Conservation (phyloP, 2,113 vertebrate species). For the Laterallus jamaicensis region DNA sequence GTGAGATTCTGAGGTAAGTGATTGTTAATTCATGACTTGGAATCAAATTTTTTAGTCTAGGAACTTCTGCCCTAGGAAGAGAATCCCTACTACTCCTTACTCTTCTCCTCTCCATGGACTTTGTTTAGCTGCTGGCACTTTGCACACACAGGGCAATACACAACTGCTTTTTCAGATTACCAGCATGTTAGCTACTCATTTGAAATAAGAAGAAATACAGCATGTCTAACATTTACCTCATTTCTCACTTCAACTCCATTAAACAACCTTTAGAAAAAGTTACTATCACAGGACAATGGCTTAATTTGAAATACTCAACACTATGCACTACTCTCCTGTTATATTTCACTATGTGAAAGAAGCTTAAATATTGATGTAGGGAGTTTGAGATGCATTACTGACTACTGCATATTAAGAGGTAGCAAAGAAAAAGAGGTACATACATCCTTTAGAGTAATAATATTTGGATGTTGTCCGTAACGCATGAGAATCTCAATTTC, state of each 20-base stretch:
- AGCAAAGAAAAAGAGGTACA: slow-evolving; percentile 52
- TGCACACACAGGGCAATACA: fast-evolving
- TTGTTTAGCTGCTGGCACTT: neutral
- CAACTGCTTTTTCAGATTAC: neutral
- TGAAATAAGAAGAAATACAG: neutral
- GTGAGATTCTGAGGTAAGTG: fast-evolving
- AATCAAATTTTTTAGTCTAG: neutral
- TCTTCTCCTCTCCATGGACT: neutral
- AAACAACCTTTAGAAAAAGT: neutral
- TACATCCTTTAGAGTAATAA: slow-evolving; percentile 97
- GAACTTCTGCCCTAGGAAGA: neutral
- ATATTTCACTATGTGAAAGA: neutral
- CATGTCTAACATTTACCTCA: neutral
- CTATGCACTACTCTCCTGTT: neutral
- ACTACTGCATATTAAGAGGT: neutral
- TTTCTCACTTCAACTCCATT: neutral
- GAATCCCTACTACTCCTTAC: neutral
- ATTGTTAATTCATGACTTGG: neutral
- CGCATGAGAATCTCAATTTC: slow-evolving; percentile 98
- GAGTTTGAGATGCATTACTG: neutral
- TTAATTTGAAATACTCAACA: neutral
- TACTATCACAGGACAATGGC: fast-evolving
- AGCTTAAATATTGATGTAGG: neutral
- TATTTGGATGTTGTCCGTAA: slow-evolving; percentile 96
- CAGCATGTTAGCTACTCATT: neutral